phyloP scores from a whole-genome alignment of 2,797 vertebrate genomes.

The Synanceia verrucosa region DNA sequence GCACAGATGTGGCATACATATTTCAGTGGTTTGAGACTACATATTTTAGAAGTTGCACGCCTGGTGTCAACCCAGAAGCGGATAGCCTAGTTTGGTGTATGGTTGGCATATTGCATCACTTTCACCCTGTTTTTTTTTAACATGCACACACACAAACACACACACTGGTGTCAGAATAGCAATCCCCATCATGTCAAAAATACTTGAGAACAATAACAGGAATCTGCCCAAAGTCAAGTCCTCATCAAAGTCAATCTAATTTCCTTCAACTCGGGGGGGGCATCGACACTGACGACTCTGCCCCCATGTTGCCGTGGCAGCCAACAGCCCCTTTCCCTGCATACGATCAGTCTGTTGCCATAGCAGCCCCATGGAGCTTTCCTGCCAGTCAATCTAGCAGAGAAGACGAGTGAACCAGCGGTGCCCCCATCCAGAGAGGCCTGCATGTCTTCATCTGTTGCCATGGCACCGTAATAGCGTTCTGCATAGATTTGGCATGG shows the following conservation, averaged over 20 bases:
- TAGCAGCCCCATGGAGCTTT: constrained; percentile 80
- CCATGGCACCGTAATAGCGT: constrained; percentile 79
- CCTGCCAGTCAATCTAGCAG: constrained; percentile 73
- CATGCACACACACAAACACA: neutral
- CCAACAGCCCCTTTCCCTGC: constrained; percentile 71
- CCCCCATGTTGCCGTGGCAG: constrained; percentile 71
- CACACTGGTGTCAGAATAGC: neutral
- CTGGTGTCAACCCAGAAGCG: constrained; percentile 47
- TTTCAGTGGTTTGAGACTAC: constrained; percentile 60
- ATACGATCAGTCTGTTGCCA: constrained; percentile 84
- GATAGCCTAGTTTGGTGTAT: constrained; percentile 40
- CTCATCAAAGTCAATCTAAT: constrained; percentile 75
- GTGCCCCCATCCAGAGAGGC: constrained; percentile 68
- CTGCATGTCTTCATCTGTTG: constrained; percentile 81
- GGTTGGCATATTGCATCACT: constrained; percentile 25
- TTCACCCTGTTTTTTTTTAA: constrained; percentile 1
- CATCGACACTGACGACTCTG: constrained; percentile 50
- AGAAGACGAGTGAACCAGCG: constrained; percentile 74
- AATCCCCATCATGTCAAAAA: constrained; percentile 24
- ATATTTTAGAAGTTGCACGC: constrained; percentile 66
- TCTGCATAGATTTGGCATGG: constrained; percentile 73
- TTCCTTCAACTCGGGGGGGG: constrained; percentile 63
- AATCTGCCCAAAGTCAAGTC: constrained; percentile 60
- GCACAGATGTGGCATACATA: constrained; percentile 60
- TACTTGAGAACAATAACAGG: constrained; percentile 4